Evolutionary conservation across 2,113 vertebrate species (phyloP), one percentile per base, ranked within the genome.

Genomic region (Hyaena hyaena): DNA sequence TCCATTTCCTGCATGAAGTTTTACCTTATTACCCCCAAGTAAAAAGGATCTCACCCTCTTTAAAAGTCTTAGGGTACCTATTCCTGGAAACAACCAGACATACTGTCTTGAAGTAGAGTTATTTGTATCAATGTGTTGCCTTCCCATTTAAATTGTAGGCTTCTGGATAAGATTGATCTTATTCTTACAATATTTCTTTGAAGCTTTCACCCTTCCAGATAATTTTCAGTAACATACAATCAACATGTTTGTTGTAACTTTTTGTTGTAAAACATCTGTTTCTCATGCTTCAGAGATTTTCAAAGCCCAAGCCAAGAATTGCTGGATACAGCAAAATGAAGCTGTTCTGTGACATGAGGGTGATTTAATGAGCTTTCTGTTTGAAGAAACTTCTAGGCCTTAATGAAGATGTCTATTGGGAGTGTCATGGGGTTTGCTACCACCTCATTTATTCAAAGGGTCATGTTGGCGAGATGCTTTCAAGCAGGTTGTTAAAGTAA

Each of bases 301-400:
- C 39, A 95, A 92, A 94, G 77, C 63, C 55, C 45, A 94, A 91
- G 91, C 50, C 53, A 94, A 71, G 63, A 95, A 84, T 53, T 94
- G 61, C 71, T 83, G 74, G 53, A 7, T 79, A 71, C 21, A 50
- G 69, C 86, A 80, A 82, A 93, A 79, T n/a, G 10, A 48, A 97
- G 63, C 73, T 93, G 43, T 95, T 5, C 63, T 86, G 14, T 91
- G 88, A 79, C 48, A 85, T 19, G 48, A 90, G 14, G 58, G 33
- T 74, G 94, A 86, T 73, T 92, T 90, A 97, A 85, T 94, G 92
- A 97, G 69, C 50, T 93, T 96, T 90, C 84, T 96, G n/a, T 93
- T 79, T 55, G 88, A 97, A 95, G 76, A 95, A 66, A 73, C 14
- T 55, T 95, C 61, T 79, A 58, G 81, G 68, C 24, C 71, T 31